These are phyloP conservation scores for Cremastinae sp. DNA, from an alignment of 2,888 invertebrate genomes.

Conservation along the genomic window DNA sequence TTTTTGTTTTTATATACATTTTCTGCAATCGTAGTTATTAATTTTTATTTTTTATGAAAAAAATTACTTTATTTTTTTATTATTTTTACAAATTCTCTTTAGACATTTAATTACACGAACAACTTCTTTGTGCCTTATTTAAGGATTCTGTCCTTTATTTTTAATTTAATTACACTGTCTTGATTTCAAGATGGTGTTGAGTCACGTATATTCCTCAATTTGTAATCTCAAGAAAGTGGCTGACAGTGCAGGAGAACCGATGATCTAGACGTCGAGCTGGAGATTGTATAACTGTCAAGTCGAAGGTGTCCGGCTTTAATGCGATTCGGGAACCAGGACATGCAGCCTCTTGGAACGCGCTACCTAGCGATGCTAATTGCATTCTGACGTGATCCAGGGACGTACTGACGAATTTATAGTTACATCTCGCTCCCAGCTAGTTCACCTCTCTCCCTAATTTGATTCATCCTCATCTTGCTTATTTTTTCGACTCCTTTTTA, in stretches of 20 bases:
- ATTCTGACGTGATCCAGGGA: constrained; percentile 16
- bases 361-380: constrained; percentile 25
- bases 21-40: no score
- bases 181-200: no score
- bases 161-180: no score
- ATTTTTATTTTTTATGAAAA: no score
- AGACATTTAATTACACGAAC: no score
- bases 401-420: not conserved
- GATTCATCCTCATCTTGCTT: not conserved
- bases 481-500: not conserved
- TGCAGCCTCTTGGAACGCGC: constrained; percentile 29
- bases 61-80: no score
- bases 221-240: not conserved
- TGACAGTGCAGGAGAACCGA: constrained; percentile 7
- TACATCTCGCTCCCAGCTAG: not conserved
- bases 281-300: constrained; percentile 12
- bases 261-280: constrained; percentile 10
- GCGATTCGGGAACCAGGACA: constrained; percentile 20
- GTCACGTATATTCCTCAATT: not conserved
- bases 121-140: no score
- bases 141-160: no score
- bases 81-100: no score
- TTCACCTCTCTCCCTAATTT: no score
- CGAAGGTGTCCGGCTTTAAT: constrained; percentile 38
- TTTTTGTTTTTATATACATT: no score